Percentiles rank a stretch among this genome's conserved stretches.
Conservation (phyloP, 1,140 invertebrate species). For the Nasonia vitripennis region DNA sequence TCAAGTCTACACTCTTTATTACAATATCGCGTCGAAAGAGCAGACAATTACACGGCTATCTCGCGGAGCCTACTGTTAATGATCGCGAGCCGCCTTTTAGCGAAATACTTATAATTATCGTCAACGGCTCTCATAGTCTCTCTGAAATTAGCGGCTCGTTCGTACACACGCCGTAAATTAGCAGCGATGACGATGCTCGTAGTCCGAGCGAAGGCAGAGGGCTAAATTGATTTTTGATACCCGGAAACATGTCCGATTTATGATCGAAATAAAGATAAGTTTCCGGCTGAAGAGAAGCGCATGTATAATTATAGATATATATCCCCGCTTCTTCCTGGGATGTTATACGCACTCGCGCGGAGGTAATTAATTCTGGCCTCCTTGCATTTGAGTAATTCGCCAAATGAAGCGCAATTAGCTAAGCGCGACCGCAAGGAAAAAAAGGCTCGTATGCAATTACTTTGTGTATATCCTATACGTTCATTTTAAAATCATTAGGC, state of each 20-base stretch:
- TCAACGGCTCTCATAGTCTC: background rate
- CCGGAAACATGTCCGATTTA: conserved; percentile 25
- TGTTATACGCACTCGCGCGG: background rate
- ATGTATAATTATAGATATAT: conserved; percentile 38
- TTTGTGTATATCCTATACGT: conserved; percentile 3
- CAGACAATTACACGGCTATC: background rate
- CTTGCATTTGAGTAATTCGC: conserved; percentile 26
- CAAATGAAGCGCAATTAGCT: conserved; percentile 43
- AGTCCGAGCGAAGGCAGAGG: background rate
- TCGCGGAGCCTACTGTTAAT: background rate
- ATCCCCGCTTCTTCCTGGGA: background rate
- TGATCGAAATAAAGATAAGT: conserved; percentile 29
- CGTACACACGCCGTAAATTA: background rate
- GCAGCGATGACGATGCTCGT: background rate
- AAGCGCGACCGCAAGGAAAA: background rate
- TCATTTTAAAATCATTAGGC: conserved; percentile 37
- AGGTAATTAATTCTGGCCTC: conserved; percentile 33
- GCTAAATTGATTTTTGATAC: conserved; percentile 27
- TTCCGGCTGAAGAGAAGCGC: background rate
- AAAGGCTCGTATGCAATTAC: conserved; percentile 28
- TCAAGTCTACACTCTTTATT: too few relatives aligned
- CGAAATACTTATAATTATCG: conserved; percentile 1
- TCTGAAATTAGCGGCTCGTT: background rate
- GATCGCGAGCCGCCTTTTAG: background rate
- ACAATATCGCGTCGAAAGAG: too few relatives aligned